phyloP scores from a whole-genome alignment of 2,888 invertebrate genomes.

The Seira musarum region DNA sequence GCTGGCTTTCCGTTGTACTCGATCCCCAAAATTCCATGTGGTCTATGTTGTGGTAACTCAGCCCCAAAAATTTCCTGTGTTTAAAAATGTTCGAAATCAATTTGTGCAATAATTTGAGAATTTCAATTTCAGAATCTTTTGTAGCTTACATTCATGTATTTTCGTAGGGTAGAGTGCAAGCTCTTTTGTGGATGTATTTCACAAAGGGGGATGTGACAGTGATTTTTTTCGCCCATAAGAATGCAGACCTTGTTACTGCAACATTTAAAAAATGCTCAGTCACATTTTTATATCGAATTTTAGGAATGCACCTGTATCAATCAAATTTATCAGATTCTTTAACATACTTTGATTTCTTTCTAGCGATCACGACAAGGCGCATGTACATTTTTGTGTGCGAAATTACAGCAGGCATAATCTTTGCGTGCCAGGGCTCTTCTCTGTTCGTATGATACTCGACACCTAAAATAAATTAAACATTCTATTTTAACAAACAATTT shows the following conservation, averaged over 20 bases:
- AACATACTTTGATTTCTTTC: constrained; percentile 81
- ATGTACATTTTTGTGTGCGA: constrained; percentile 83
- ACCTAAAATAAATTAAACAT: constrained; percentile 45
- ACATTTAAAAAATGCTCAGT: background rate
- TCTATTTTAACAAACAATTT: background rate
- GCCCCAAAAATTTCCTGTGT: constrained; percentile 90
- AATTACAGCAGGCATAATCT: constrained; percentile 80
- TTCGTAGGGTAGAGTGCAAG: constrained; percentile 87
- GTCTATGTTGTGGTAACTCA: constrained; percentile 87
- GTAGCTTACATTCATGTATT: constrained; percentile 84
- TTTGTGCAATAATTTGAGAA: constrained; percentile 15
- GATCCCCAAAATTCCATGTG: constrained; percentile 82
- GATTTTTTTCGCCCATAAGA: constrained; percentile 87
- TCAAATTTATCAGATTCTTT: constrained; percentile 22
- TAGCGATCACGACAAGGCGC: constrained; percentile 84
- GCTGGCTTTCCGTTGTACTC: constrained; percentile 71
- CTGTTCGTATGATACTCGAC: constrained; percentile 66
- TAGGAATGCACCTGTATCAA: too few species aligned
- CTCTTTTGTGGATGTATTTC: constrained; percentile 91
- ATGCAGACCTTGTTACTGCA: constrained; percentile 84
- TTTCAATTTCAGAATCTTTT: background rate
- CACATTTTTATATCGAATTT: background rate
- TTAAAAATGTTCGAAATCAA: constrained; percentile 52
- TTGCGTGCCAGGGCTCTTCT: constrained; percentile 78
- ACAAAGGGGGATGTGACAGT: constrained; percentile 88